Conservation (phyloP, 2,797 vertebrate species). For the Gymnoscopelus braueri region DNA sequence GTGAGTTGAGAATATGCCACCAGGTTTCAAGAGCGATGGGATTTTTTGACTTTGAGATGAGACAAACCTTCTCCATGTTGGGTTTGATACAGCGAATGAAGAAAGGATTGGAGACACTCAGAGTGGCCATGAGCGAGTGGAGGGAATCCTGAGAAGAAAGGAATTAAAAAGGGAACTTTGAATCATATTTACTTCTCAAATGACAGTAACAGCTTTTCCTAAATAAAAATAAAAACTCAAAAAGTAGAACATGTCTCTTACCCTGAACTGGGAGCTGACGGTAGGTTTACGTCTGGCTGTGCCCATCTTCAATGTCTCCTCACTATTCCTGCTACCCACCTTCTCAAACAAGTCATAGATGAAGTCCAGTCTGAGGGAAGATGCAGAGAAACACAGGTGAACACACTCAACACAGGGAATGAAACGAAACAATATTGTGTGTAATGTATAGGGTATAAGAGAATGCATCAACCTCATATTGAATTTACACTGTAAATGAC, state of each 20-base stretch:
- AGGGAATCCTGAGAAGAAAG: conserved; percentile 86
- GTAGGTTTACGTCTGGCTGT: conserved; percentile 92
- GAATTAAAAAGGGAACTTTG: conserved; percentile 4
- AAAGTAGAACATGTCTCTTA: conserved; percentile 66
- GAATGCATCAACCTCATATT: not conserved
- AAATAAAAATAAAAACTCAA: not conserved
- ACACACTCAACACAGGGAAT: not conserved
- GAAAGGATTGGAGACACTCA: conserved; percentile 93
- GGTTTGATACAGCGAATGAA: conserved; percentile 96
- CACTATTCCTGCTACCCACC: conserved; percentile 89
- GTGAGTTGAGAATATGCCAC: not conserved
- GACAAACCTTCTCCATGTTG: conserved; percentile 90
- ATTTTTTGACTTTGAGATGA: not conserved
- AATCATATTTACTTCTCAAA: not conserved
- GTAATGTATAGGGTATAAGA: too few relatives aligned
- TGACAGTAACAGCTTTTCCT: not conserved
- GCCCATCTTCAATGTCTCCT: conserved; percentile 92
- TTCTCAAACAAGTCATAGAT: conserved; percentile 96
- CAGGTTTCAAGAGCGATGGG: not conserved
- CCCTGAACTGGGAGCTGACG: conserved; percentile 96
- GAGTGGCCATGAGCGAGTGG: conserved; percentile 91
- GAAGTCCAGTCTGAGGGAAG: conserved; percentile 86
- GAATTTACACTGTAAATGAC: not conserved
- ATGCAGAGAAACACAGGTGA: conserved; percentile 18
- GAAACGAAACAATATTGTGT: not conserved